These are phyloP conservation scores for Trichacis sp. DNA, from an alignment of 2,888 invertebrate genomes.

Conservation along the genomic window DNA sequence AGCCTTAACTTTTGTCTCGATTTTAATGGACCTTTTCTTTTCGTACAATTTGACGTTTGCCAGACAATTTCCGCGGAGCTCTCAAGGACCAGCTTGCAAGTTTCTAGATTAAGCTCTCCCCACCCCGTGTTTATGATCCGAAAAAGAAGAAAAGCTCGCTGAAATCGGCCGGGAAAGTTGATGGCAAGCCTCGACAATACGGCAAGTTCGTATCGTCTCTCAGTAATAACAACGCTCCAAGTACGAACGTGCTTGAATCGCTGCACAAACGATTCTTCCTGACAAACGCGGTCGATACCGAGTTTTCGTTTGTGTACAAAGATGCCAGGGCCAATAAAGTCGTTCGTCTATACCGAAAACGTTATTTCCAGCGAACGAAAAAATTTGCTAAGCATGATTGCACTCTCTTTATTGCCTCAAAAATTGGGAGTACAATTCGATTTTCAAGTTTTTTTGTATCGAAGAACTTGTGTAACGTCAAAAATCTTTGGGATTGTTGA, in stretches of 20 bases:
- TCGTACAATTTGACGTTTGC: constrained; percentile 19
- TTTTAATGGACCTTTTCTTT: neutral
- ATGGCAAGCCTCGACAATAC: constrained; percentile 18
- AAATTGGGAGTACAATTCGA: no score
- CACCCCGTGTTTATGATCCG: constrained; percentile 27
- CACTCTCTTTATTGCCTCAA: no score
- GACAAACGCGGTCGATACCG: constrained; percentile 23
- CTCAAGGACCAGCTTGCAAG: constrained; percentile 17
- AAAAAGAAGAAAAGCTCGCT: constrained; percentile 18
- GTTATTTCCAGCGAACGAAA: constrained; percentile 12
- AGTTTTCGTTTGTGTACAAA: constrained; percentile 21
- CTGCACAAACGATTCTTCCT: constrained; percentile 21
- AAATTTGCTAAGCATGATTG: no score
- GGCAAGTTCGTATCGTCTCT: constrained; percentile 5
- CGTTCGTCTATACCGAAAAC: constrained; percentile 10
- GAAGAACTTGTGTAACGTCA: no score
- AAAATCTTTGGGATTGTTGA: no score
- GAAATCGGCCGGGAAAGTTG: constrained; percentile 28
- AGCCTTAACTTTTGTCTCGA: neutral
- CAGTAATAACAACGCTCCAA: neutral
- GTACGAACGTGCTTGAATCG: no score
- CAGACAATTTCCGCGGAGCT: constrained; percentile 20
- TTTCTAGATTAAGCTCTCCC: constrained; percentile 24
- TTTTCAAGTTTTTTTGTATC: no score
- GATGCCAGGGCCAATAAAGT: constrained; percentile 24